Conservation (phyloP, 2,113 vertebrate species). For the Philantomba maxwellii region DNA sequence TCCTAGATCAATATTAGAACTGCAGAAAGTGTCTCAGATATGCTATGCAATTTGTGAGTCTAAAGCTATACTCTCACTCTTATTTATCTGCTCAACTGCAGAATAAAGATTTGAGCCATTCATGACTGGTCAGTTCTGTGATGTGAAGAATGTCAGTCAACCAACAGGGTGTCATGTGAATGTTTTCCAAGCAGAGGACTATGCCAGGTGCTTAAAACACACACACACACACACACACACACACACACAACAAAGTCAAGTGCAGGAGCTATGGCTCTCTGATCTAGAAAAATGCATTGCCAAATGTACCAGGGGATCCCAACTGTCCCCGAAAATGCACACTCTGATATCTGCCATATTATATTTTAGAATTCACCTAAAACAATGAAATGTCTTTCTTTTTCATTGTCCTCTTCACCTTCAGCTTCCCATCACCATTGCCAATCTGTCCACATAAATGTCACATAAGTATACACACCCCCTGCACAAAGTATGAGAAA, state of each 20-base stretch:
- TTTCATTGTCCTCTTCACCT: background rate
- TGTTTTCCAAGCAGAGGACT: background rate
- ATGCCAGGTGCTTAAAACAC: background rate
- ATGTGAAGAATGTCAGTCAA: background rate
- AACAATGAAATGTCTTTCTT: constrained; percentile 12
- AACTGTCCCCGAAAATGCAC: background rate
- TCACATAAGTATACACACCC: background rate
- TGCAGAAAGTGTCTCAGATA: constrained; percentile 67
- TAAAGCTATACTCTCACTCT: constrained; percentile 15
- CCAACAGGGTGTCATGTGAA: background rate
- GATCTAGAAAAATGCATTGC: background rate
- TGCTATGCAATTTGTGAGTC: constrained; percentile 50
- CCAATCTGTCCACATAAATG: background rate
- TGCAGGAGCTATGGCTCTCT: background rate
- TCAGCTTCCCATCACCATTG: background rate
- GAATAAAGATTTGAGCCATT: constrained; percentile 53
- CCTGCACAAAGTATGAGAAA: background rate
- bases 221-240: no score
- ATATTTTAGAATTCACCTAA: background rate
- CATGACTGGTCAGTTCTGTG: background rate
- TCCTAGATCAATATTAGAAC: constrained; percentile 77
- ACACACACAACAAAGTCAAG: background rate
- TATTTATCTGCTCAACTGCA: constrained; percentile 36
- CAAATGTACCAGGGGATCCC: background rate
- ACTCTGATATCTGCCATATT: background rate